Percentiles rank a stretch among this genome's conserved stretches.
phyloP scores from a whole-genome alignment of 2,113 vertebrate genomes.

The Nothocercus julius region DNA sequence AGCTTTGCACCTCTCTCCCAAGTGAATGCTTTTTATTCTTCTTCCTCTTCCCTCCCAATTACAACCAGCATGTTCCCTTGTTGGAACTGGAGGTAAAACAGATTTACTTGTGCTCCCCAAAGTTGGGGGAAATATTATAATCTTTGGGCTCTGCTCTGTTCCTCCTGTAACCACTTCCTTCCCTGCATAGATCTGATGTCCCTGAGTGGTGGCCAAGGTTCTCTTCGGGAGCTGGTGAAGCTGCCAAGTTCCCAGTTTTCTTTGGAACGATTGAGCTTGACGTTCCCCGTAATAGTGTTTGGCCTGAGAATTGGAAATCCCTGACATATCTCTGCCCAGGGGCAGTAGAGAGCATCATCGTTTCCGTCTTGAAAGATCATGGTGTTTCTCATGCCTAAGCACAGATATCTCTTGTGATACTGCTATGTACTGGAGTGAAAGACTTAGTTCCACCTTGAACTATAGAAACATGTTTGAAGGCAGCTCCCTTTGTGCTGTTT shows the following conservation, averaged over 20 bases:
- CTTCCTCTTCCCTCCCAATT: neutral
- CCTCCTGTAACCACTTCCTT: neutral
- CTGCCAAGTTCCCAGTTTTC: neutral
- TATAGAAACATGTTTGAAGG: neutral
- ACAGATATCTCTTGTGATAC: neutral
- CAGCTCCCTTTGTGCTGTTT: neutral
- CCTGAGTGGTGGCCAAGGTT: neutral
- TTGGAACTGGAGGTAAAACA: neutral
- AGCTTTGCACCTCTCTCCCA: neutral
- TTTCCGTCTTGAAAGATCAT: neutral
- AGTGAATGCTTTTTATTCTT: neutral
- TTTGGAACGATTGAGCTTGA: neutral
- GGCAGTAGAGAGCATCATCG: neutral
- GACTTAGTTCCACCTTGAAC: accelerated
- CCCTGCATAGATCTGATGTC: neutral
- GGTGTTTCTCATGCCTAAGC: neutral
- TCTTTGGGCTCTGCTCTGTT: neutral
- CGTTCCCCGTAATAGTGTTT: neutral
- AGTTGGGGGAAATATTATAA: neutral
- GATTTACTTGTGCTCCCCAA: neutral
- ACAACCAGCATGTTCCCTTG: neutral
- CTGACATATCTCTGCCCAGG: neutral
- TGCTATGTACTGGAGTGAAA: accelerated
- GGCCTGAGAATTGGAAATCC: too few species aligned
- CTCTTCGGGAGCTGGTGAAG: neutral